These are phyloP conservation scores for Lepisosteus osseus DNA, from an alignment of 2,113 vertebrate genomes.

Conservation along the genomic window DNA sequence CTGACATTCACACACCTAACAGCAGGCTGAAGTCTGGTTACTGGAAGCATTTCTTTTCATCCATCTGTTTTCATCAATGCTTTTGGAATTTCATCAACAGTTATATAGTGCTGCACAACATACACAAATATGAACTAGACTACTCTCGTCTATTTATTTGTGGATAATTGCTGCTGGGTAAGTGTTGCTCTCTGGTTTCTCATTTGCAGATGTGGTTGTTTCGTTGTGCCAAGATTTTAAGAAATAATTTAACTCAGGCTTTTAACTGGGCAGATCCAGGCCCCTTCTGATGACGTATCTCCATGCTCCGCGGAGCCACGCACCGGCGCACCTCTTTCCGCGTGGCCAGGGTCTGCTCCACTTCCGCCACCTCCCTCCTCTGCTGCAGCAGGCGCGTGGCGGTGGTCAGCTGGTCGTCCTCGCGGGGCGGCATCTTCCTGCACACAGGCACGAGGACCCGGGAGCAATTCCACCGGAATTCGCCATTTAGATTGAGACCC, in stretches of 20 bases:
- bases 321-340: slow-evolving; percentile 56
- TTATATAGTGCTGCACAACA: background rate
- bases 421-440: slow-evolving; percentile 29
- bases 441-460: background rate
- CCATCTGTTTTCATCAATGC: too few relatives aligned
- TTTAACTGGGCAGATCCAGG: background rate
- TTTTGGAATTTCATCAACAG: too few relatives aligned
- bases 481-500: too few relatives aligned
- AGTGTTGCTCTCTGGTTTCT: too few relatives aligned
- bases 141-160: background rate
- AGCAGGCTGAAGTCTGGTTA: too few relatives aligned
- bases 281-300: background rate
- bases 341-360: slow-evolving; percentile 34
- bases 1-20: too few relatives aligned
- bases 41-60: too few relatives aligned
- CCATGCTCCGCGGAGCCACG: background rate
- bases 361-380: slow-evolving; percentile 43
- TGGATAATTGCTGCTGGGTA: background rate
- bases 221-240: background rate
- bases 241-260: background rate
- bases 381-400: slow-evolving; percentile 54
- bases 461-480: too few relatives aligned
- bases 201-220: too few relatives aligned
- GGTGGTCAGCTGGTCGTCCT: background rate
- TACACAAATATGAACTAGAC: slow-evolving; percentile 2